Percentiles rank a stretch among this genome's conserved stretches.
These are phyloP conservation scores for Rhineura floridana DNA, from an alignment of 2,113 vertebrate species.

Conservation along the genomic window DNA sequence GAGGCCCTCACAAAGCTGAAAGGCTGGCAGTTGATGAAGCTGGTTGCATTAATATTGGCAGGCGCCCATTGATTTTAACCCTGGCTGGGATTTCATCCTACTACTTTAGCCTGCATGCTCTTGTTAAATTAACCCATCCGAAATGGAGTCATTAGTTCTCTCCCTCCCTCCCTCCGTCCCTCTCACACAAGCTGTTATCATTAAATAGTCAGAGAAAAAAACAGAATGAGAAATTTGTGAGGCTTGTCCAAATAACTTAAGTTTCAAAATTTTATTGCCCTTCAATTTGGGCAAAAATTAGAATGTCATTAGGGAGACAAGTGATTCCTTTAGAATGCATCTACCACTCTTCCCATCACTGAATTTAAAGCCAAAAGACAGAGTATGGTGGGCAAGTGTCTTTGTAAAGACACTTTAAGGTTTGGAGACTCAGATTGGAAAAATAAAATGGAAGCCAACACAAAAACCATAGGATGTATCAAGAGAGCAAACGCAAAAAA, in stretches of 20 bases:
- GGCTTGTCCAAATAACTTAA: conserved; percentile 34
- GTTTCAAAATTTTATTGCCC: not conserved
- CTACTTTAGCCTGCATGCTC: rapidly evolving
- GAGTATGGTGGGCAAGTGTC: rapidly evolving
- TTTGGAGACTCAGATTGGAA: not conserved
- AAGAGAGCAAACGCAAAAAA: not conserved
- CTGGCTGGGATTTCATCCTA: not conserved
- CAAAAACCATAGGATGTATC: not conserved
- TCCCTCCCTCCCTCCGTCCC: not conserved
- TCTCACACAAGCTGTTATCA: not conserved
- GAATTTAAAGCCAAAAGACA: not conserved
- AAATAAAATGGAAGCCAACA: rapidly evolving
- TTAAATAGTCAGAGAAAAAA: conserved; percentile 19
- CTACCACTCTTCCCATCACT: not conserved
- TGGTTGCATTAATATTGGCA: not conserved
- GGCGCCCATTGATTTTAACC: not conserved
- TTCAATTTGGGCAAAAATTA: conserved; percentile 41
- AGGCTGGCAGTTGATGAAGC: not conserved
- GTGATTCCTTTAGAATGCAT: not conserved
- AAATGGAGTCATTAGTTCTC: not conserved
- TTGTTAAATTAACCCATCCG: conserved; percentile 11
- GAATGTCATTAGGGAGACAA: not conserved
- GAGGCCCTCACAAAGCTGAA: not conserved
- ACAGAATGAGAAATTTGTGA: conserved; percentile 41
- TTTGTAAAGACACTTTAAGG: not conserved